These are phyloP conservation scores for Congeria kusceri DNA, from an alignment of 2,888 invertebrate genomes.

Conservation along the genomic window DNA sequence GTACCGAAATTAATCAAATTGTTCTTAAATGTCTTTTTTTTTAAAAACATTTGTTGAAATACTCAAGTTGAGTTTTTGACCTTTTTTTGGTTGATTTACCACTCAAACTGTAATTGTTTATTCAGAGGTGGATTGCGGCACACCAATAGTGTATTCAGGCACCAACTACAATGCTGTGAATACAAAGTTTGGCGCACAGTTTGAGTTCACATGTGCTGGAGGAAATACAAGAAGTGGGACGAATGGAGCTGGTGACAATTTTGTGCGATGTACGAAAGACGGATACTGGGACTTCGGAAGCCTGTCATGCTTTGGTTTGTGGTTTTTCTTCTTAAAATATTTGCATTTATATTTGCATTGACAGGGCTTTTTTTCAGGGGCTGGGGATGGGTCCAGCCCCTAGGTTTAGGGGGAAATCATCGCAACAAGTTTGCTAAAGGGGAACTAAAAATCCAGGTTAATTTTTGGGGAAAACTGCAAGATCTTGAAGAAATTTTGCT, in stretches of 20 bases:
- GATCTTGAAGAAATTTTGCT: no score
- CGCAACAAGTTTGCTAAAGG: no score
- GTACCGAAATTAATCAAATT: no score
- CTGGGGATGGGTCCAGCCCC: no score
- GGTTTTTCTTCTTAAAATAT: neutral
- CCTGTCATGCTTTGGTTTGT: slow-evolving; percentile 85
- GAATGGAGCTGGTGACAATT: slow-evolving; percentile 91
- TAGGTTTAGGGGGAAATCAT: no score
- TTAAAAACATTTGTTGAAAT: no score
- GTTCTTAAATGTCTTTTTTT: no score
- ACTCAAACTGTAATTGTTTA: no score
- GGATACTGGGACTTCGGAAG: slow-evolving; percentile 99
- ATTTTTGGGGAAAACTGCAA: no score
- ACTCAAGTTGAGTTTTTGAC: neutral
- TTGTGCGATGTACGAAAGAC: slow-evolving; percentile 95
- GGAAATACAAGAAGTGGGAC: slow-evolving; percentile 87
- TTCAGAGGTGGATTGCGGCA: slow-evolving; percentile 77
- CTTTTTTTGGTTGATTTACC: no score
- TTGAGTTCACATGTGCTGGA: slow-evolving; percentile 68
- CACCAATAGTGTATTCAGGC: slow-evolving; percentile 64
- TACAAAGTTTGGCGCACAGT: slow-evolving; percentile 55
- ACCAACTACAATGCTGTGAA: slow-evolving; percentile 33
- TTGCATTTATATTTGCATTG: neutral
- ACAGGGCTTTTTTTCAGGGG: neutral
- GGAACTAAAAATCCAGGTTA: no score